Evolutionary conservation across 2,888 invertebrate species (phyloP).

Genomic region (Noctuana brunneofusca): DNA sequence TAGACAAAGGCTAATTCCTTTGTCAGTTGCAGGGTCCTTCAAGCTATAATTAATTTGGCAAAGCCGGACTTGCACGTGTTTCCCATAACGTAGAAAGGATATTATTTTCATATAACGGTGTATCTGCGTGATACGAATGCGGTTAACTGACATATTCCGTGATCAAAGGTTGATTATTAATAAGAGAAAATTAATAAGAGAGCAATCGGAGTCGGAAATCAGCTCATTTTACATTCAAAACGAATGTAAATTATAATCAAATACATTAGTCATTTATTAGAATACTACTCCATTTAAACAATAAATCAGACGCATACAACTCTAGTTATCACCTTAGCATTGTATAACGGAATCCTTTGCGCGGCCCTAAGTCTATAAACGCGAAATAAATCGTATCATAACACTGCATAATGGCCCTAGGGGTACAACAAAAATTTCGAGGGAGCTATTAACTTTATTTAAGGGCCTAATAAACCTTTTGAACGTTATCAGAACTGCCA

Average conservation of each 20-base stretch:
- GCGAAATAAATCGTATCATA: constrained; percentile 75
- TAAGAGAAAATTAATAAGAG: too few relatives aligned
- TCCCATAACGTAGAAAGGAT: constrained; percentile 10
- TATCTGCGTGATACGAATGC: constrained; percentile 15
- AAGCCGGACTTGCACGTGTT: constrained; percentile 17
- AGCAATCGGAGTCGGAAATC: too few relatives aligned
- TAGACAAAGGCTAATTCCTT: constrained; percentile 15
- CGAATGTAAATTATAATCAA: too few relatives aligned
- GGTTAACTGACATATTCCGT: background rate
- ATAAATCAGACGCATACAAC: constrained; percentile 67
- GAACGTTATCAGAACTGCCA: constrained; percentile 72
- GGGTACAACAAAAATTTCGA: constrained; percentile 76
- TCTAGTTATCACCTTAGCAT: constrained; percentile 69
- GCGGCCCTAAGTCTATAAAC: constrained; percentile 66
- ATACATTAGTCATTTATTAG: too few relatives aligned
- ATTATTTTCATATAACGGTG: constrained; percentile 20
- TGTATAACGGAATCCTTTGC: constrained; percentile 57
- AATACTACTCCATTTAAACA: constrained; percentile 53
- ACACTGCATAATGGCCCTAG: constrained; percentile 72
- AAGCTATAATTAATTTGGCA: constrained; percentile 25
- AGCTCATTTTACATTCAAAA: too few relatives aligned
- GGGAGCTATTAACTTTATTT: constrained; percentile 79
- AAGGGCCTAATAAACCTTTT: constrained; percentile 79
- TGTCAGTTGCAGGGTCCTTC: constrained; percentile 24
- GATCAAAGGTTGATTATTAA: background rate